phyloP scores from a whole-genome alignment of 2,797 vertebrate genomes.

The Diglossa cyanea region DNA sequence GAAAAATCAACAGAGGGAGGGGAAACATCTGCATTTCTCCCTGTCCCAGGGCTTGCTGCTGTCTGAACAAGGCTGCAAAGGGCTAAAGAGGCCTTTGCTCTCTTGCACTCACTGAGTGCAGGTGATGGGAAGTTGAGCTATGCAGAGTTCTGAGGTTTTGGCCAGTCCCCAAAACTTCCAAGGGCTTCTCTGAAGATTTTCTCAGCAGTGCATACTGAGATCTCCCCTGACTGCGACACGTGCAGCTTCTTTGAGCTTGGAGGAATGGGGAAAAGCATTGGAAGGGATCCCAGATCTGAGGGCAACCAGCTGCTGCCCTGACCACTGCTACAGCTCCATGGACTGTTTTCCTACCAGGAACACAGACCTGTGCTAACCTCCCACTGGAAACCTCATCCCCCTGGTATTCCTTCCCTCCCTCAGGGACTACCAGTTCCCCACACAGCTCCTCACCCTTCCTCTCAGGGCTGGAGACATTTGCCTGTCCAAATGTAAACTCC shows the following conservation, averaged over 20 bases:
- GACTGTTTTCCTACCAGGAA: neutral
- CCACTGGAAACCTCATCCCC: neutral
- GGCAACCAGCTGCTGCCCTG: neutral
- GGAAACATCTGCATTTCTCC: neutral
- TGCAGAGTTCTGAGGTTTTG: neutral
- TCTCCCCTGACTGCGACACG: accelerated
- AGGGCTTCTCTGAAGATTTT: neutral
- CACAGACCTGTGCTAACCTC: neutral
- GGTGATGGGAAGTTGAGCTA: neutral
- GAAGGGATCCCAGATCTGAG: neutral
- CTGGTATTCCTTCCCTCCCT: neutral
- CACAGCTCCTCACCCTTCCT: neutral
- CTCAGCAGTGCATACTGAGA: neutral
- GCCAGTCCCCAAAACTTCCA: neutral
- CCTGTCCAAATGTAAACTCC: neutral
- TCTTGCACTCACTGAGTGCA: neutral
- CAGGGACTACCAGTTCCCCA: neutral
- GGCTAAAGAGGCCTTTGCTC: neutral
- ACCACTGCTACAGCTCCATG: neutral
- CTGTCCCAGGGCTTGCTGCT: neutral
- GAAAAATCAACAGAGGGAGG: neutral
- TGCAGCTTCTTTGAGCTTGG: neutral
- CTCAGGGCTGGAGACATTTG: neutral
- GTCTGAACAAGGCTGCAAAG: neutral
- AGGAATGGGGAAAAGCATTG: neutral